These are phyloP conservation scores for Bibio marci DNA, from an alignment of 2,888 invertebrate genomes.

Conservation along the genomic window DNA sequence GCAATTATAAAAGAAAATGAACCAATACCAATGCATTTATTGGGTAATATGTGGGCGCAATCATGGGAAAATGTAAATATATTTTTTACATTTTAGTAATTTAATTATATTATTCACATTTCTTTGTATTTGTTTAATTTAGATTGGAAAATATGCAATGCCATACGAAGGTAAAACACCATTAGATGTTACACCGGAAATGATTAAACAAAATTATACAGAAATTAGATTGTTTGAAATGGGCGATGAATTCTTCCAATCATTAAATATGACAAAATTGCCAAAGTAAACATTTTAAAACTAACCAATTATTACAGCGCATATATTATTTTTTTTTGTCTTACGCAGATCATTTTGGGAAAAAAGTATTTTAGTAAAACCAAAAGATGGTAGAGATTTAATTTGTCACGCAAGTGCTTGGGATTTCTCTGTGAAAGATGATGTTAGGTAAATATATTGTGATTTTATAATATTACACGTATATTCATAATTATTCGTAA, in stretches of 20 bases:
- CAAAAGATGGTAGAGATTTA: slow-evolving; percentile 48
- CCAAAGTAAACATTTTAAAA: slow-evolving; percentile 28
- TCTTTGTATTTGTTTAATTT: not conserved
- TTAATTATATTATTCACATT: not conserved
- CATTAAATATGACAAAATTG: slow-evolving; percentile 64
- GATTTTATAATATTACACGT: not conserved
- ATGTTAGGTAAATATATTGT: slow-evolving; percentile 47
- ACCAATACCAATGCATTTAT: slow-evolving; percentile 60
- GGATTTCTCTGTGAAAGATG: slow-evolving; percentile 68
- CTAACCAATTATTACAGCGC: not conserved
- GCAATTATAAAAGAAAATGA: slow-evolving; percentile 44
- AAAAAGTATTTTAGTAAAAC: slow-evolving; percentile 68
- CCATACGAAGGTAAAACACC: slow-evolving; percentile 55
- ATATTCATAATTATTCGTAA: not conserved
- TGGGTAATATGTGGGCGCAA: slow-evolving; percentile 76
- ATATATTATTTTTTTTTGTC: not conserved
- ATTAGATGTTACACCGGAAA: slow-evolving; percentile 54
- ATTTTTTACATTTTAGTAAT: slow-evolving; percentile 32
- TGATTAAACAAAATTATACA: slow-evolving; percentile 60
- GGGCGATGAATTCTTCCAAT: slow-evolving; percentile 73
- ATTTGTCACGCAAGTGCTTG: slow-evolving; percentile 81
- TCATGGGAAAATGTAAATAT: slow-evolving; percentile 40
- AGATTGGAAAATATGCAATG: slow-evolving; percentile 35
- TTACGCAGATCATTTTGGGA: slow-evolving; percentile 69
- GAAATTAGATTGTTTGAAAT: slow-evolving; percentile 61